These are phyloP conservation scores for Ammodytes dubius DNA, from an alignment of 2,113 vertebrate genomes.

Conservation along the genomic window DNA sequence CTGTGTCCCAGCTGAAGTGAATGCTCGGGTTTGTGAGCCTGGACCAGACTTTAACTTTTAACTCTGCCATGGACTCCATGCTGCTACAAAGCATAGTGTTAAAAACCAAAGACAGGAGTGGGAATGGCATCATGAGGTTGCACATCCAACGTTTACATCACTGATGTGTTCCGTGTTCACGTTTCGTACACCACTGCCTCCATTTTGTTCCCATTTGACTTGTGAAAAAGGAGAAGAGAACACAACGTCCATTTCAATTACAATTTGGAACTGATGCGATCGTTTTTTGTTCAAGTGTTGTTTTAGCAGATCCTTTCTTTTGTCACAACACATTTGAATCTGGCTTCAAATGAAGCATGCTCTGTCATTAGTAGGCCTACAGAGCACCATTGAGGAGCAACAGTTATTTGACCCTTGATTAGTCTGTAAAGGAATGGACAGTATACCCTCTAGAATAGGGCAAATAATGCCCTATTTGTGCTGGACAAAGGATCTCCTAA, in stretches of 20 bases:
- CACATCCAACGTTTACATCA: constrained; percentile 48
- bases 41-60: constrained; percentile 49
- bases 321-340: constrained; percentile 13
- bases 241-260: not conserved
- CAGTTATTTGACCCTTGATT: constrained; percentile 62
- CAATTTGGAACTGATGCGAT: constrained; percentile 24
- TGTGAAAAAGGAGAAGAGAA: not conserved
- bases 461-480: constrained; percentile 61
- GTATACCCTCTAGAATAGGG: constrained; percentile 51
- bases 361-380: constrained; percentile 34
- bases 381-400: constrained; percentile 56
- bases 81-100: constrained; percentile 44
- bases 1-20: constrained; percentile 74
- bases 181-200: constrained; percentile 24
- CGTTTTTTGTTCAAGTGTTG: constrained; percentile 9
- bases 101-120: constrained; percentile 41
- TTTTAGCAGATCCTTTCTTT: constrained; percentile 26
- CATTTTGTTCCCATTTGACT: constrained; percentile 17
- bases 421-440: constrained; percentile 52
- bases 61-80: constrained; percentile 37
- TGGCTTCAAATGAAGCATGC: constrained; percentile 43
- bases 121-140: constrained; percentile 33
- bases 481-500: constrained; percentile 65
- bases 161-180: constrained; percentile 27
- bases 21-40: constrained; percentile 47